Evolutionary conservation across 1,140 invertebrate species (phyloP).

Genomic region (Aphelenchoides besseyi): DNA sequence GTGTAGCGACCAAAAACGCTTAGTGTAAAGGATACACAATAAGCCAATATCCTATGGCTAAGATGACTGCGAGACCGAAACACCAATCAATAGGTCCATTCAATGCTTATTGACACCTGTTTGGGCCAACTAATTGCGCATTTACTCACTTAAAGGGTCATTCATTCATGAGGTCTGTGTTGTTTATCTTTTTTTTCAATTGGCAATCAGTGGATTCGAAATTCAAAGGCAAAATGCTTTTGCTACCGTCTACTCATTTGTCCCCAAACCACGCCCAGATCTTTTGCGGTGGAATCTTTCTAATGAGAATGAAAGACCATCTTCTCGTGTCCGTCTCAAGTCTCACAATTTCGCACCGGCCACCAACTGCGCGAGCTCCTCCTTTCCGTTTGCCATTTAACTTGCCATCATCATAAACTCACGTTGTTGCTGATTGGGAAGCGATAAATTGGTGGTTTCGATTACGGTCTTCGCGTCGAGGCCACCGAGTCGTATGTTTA

Average conservation of each 20-base stretch:
- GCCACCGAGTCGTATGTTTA: not conserved
- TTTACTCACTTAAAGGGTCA: no score
- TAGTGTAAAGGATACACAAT: no score
- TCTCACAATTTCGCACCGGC: not conserved
- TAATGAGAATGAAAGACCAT: not conserved
- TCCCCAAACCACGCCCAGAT: not conserved
- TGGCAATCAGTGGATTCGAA: no score
- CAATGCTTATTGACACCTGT: not conserved
- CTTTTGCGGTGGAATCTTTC: not conserved
- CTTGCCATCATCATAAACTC: not conserved
- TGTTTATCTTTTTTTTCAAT: no score
- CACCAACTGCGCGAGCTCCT: not conserved
- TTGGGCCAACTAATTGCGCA: no score
- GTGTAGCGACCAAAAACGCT: no score
- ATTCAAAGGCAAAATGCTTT: no score
- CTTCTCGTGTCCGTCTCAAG: not conserved
- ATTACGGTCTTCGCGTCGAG: constrained; percentile 2
- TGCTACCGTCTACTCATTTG: no score
- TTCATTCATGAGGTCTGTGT: no score
- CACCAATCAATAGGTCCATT: no score
- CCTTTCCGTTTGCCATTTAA: not conserved
- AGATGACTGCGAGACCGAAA: no score
- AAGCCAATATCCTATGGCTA: no score
- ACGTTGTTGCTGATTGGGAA: not conserved
- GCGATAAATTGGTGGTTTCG: not conserved